Conservation (phyloP, 2,888 invertebrate species). For the Synergus umbraculus region DNA sequence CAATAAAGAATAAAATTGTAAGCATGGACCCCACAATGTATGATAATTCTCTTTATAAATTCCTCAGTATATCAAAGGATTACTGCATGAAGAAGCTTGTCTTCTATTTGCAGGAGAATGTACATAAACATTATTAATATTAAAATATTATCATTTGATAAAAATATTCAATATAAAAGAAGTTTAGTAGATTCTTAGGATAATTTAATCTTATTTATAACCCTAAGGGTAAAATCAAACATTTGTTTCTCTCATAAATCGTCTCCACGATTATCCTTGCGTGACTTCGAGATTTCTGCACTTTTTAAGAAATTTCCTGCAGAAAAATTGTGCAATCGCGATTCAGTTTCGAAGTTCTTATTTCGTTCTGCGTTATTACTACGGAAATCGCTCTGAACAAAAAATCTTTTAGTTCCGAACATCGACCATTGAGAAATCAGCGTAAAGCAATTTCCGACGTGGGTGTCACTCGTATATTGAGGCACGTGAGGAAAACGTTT, state of each 20-base stretch:
- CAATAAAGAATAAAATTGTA: constrained; percentile 24
- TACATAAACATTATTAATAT: constrained; percentile 27
- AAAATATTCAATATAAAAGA: constrained; percentile 23
- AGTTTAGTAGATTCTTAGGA: not conserved
- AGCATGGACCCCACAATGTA: constrained; percentile 17
- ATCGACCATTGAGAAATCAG: constrained; percentile 14
- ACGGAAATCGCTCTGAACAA: not conserved
- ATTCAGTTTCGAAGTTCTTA: not conserved
- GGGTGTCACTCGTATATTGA: constrained; percentile 47
- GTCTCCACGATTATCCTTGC: not conserved
- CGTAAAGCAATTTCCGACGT: constrained; percentile 44
- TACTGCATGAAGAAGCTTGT: constrained; percentile 20
- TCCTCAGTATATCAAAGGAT: constrained; percentile 31
- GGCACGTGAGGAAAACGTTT: constrained; percentile 34
- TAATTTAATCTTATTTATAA: not conserved
- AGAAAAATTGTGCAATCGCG: not conserved
- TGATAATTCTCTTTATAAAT: constrained; percentile 33
- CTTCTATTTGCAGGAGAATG: not conserved
- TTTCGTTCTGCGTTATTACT: not conserved
- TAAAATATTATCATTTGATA: constrained; percentile 26
- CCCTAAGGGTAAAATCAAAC: not conserved
- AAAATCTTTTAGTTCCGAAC: constrained; percentile 1
- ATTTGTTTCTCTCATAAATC: not conserved
- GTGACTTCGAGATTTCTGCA: not conserved
- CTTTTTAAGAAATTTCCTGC: not conserved